Conservation (phyloP, 2,888 invertebrate species). For the Priocnemis perturbator region DNA sequence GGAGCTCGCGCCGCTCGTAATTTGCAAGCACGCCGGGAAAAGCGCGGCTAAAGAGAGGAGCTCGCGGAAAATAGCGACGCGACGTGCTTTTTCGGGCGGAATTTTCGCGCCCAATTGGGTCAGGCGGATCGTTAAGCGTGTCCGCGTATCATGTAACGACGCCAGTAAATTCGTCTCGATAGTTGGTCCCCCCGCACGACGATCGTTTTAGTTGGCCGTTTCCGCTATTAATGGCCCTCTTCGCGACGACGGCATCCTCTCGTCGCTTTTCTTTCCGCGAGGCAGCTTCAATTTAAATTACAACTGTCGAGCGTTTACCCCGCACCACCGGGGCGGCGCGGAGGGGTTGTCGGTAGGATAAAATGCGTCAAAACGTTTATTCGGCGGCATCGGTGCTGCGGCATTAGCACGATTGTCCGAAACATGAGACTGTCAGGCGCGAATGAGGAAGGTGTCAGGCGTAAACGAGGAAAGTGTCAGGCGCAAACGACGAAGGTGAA, state of each 20-base stretch:
- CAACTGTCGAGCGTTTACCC: too few species aligned
- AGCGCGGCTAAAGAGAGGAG: constrained; percentile 26
- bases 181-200: constrained; percentile 30
- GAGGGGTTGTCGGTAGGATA: too few species aligned
- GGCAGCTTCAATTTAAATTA: too few species aligned
- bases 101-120: constrained; percentile 50
- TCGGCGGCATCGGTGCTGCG: too few species aligned
- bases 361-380: too few species aligned
- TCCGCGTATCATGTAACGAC: constrained; percentile 36
- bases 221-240: constrained; percentile 34
- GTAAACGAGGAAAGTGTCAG: too few species aligned
- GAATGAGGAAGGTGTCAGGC: too few species aligned
- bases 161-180: constrained; percentile 52
- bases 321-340: too few species aligned
- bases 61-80: constrained; percentile 15
- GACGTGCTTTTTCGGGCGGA: background rate
- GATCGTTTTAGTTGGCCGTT: constrained; percentile 54
- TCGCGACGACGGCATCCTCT: constrained; percentile 26
- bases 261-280: constrained; percentile 31
- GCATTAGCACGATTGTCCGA: too few species aligned
- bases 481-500: too few species aligned
- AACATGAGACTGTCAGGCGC: too few species aligned
- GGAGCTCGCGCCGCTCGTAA: constrained; percentile 45
- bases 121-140: constrained; percentile 53
- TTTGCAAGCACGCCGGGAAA: constrained; percentile 52